phyloP scores from a whole-genome alignment of 2,888 invertebrate species.

The Lamellibrachia satsuma region DNA sequence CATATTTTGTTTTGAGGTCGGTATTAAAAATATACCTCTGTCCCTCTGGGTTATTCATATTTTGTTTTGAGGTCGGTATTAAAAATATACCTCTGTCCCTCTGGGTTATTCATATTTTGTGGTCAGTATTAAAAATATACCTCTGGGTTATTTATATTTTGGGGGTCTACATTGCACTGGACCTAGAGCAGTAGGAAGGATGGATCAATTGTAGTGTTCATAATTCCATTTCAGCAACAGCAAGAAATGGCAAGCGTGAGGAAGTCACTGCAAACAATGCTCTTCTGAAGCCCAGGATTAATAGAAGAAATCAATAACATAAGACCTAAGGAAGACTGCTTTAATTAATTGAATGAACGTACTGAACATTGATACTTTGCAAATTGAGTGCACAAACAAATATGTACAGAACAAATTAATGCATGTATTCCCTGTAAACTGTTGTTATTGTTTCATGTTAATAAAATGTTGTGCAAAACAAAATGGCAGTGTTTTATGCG shows the following conservation, averaged over 20 bases:
- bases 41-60: too few relatives aligned
- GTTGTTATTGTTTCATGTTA: background rate
- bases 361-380: background rate
- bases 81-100: background rate
- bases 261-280: conserved; percentile 62
- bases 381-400: background rate
- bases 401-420: background rate
- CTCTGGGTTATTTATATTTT: too few relatives aligned
- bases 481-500: background rate
- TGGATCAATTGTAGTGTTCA: background rate
- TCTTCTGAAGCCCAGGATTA: conserved; percentile 45
- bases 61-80: too few relatives aligned
- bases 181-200: background rate
- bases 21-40: too few relatives aligned
- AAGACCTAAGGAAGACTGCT: background rate
- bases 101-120: background rate
- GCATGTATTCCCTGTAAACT: background rate
- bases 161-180: background rate
- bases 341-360: background rate
- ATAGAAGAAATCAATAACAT: background rate
- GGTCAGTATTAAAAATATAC: too few relatives aligned
- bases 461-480: background rate
- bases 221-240: conserved; percentile 58
- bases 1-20: too few relatives aligned
- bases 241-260: conserved; percentile 65